Evolutionary conservation across 2,888 invertebrate species (phyloP).

Genomic region (Chironomus tentans): DNA sequence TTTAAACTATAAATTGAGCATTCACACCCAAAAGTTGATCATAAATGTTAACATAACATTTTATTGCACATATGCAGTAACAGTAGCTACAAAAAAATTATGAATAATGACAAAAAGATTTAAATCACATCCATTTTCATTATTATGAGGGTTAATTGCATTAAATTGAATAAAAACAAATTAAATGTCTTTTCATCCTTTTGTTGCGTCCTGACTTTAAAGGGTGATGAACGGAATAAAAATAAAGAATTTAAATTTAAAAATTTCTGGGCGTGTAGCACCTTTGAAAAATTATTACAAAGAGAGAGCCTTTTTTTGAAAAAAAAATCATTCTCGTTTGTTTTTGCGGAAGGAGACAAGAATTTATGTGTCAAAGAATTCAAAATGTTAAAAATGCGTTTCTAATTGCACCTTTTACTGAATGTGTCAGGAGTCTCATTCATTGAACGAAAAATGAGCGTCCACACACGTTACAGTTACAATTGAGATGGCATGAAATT

Average conservation of each 20-base stretch:
- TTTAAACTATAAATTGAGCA: no score
- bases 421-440: background rate
- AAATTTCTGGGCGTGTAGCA: constrained; percentile 24
- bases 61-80: background rate
- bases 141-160: constrained; percentile 23
- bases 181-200: background rate
- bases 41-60: background rate
- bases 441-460: no score
- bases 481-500: constrained; percentile 17
- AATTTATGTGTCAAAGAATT: background rate
- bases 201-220: background rate
- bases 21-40: no score
- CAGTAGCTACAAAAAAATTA: background rate
- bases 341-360: background rate
- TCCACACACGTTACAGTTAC: background rate
- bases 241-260: background rate
- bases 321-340: no score
- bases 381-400: constrained; percentile 23
- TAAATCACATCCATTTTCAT: no score
- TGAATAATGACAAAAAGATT: background rate
- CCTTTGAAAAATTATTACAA: constrained; percentile 10
- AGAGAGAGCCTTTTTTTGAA: background rate
- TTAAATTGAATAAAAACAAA: background rate
- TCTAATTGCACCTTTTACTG: constrained; percentile 14
- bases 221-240: background rate